Conservation (phyloP, 2,888 invertebrate genomes). For the Lithophane leautieri region DNA sequence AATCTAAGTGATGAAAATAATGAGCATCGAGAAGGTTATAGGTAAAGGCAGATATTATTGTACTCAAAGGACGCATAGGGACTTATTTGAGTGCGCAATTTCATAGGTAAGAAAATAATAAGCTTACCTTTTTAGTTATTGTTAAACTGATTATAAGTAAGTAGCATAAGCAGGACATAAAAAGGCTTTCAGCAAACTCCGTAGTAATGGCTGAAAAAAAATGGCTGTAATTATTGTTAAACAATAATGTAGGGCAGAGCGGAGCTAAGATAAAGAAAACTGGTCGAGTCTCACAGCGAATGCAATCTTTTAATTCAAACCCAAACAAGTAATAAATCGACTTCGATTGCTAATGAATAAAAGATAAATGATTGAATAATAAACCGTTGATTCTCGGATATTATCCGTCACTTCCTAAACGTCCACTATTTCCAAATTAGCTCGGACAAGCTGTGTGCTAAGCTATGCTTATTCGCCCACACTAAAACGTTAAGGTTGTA, state of each 20-base stretch:
- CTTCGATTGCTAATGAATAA: slow-evolving; percentile 29
- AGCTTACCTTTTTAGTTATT: no score
- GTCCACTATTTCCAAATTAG: slow-evolving; percentile 63
- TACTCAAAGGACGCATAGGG: neutral
- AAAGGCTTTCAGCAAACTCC: neutral
- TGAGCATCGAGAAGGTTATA: neutral
- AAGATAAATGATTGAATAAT: slow-evolving; percentile 38
- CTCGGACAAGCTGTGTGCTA: slow-evolving; percentile 51
- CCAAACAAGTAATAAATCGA: slow-evolving; percentile 9
- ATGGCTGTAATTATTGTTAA: neutral
- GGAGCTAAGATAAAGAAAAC: neutral
- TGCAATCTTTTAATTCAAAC: slow-evolving; percentile 10
- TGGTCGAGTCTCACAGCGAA: neutral
- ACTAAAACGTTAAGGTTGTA: slow-evolving; percentile 12
- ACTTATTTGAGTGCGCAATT: slow-evolving; percentile 17
- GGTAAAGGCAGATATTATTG: neutral
- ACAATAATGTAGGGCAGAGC: no score
- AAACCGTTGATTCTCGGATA: slow-evolving; percentile 42
- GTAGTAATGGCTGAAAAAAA: no score
- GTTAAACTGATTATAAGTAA: no score
- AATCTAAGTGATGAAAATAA: slow-evolving; percentile 44
- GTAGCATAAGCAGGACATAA: neutral
- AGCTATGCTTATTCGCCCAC: slow-evolving; percentile 64
- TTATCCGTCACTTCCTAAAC: slow-evolving; percentile 53
- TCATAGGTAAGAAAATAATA: neutral